Evolutionary conservation across 2,113 vertebrate species (phyloP).

Genomic region (Cyphomyrus plagiostoma): DNA sequence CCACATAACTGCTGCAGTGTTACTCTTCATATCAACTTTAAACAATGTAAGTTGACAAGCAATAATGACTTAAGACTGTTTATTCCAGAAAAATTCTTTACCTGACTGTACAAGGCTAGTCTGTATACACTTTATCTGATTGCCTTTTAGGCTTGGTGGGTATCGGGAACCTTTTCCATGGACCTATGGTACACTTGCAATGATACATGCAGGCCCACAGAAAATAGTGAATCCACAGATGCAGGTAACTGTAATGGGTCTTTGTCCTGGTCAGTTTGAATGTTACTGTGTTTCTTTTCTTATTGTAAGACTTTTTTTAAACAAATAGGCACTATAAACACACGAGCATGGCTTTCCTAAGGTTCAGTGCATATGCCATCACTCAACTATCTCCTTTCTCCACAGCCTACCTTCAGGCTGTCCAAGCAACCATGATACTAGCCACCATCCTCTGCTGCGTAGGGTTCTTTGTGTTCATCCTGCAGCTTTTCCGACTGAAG

Average conservation of each 20-base stretch:
- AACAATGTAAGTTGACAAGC: slow-evolving; percentile 54
- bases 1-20: slow-evolving; percentile 53
- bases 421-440: slow-evolving; percentile 88
- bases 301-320: not conserved
- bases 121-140: not conserved
- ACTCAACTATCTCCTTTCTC: not conserved
- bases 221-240: slow-evolving; percentile 36
- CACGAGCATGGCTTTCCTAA: not conserved
- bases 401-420: slow-evolving; percentile 76
- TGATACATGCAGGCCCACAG: slow-evolving; percentile 47
- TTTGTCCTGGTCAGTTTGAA: not conserved
- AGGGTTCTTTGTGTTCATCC: slow-evolving; percentile 82
- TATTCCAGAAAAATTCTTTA: not conserved
- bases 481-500: slow-evolving; percentile 93
- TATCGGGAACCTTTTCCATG: slow-evolving; percentile 31
- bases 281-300: not conserved
- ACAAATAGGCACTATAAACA: not conserved
- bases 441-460: slow-evolving; percentile 82
- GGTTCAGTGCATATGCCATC: not conserved
- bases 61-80: not conserved
- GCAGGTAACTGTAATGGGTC: slow-evolving; percentile 39
- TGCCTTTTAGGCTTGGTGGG: slow-evolving; percentile 57
- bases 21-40: slow-evolving; percentile 63
- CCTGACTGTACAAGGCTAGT: not conserved
- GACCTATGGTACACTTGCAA: slow-evolving; percentile 68